Conservation (phyloP, 2,888 invertebrate species). For the Leucophenga maculata region DNA sequence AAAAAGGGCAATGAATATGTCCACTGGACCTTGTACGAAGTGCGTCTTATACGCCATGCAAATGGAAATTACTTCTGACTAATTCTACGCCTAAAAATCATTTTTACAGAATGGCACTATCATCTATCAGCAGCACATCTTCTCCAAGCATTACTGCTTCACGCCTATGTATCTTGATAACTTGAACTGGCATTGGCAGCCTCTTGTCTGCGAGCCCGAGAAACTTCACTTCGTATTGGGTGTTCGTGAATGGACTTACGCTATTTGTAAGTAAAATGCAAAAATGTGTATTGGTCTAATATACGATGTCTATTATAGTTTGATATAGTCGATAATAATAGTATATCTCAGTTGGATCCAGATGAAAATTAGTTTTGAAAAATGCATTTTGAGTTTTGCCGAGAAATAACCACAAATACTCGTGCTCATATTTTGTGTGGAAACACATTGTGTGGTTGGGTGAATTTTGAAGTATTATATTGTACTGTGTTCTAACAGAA, state of each 20-base stretch:
- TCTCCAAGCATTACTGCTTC: conserved; percentile 62
- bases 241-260: conserved; percentile 65
- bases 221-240: conserved; percentile 58
- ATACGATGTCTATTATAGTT: too few relatives aligned
- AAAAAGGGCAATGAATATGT: conserved; percentile 43
- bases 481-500: too few relatives aligned
- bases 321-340: too few relatives aligned
- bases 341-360: too few relatives aligned
- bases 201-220: conserved; percentile 58
- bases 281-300: too few relatives aligned
- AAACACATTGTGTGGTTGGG: too few relatives aligned
- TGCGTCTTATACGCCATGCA: conserved; percentile 21
- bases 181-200: conserved; percentile 64
- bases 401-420: too few relatives aligned
- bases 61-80: background rate
- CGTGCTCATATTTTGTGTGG: too few relatives aligned
- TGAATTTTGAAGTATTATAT: too few relatives aligned
- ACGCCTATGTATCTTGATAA: conserved; percentile 43
- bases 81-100: background rate
- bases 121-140: conserved; percentile 48
- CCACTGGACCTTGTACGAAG: conserved; percentile 53
- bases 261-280: conserved; percentile 58
- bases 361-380: too few relatives aligned
- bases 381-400: too few relatives aligned
- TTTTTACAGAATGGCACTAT: conserved; percentile 57